Percentiles rank a stretch among this genome's conserved stretches.
Evolutionary conservation across 2,113 vertebrate species (phyloP).

Genomic region (Aleadryas rufinucha): DNA sequence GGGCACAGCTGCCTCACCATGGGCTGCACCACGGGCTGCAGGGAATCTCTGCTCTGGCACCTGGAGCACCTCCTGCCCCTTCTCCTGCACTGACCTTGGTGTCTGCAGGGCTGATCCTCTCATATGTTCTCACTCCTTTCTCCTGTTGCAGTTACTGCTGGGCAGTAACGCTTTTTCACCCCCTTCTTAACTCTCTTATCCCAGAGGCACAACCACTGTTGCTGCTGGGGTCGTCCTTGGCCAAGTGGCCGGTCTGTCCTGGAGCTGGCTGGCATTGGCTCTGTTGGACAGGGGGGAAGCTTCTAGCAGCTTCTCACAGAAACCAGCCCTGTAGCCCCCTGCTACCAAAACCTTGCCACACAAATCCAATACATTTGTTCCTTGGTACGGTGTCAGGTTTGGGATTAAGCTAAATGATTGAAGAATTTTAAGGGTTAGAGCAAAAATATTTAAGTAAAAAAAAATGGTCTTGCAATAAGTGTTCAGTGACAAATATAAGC

Average conservation of each 20-base stretch:
- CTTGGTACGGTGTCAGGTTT: background rate
- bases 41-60: accelerated
- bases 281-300: too few relatives aligned
- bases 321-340: too few relatives aligned
- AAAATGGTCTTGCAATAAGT: background rate
- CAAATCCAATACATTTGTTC: background rate
- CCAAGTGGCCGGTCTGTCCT: accelerated
- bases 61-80: background rate
- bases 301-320: background rate
- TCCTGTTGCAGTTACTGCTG: background rate
- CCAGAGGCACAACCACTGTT: background rate
- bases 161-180: background rate
- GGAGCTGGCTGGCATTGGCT: background rate
- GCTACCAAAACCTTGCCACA: background rate
- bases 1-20: background rate
- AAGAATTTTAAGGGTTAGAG: background rate
- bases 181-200: background rate
- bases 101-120: background rate
- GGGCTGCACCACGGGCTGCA: background rate
- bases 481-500: background rate
- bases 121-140: background rate
- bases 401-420: background rate
- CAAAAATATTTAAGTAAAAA: background rate
- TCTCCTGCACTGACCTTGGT: background rate
- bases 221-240: background rate